A percentile compares a stretch with the other conserved stretches of the same genome.
Evolutionary conservation across 2,888 invertebrate genomes (phyloP).

Genomic region (Lycaena phlaeas): DNA sequence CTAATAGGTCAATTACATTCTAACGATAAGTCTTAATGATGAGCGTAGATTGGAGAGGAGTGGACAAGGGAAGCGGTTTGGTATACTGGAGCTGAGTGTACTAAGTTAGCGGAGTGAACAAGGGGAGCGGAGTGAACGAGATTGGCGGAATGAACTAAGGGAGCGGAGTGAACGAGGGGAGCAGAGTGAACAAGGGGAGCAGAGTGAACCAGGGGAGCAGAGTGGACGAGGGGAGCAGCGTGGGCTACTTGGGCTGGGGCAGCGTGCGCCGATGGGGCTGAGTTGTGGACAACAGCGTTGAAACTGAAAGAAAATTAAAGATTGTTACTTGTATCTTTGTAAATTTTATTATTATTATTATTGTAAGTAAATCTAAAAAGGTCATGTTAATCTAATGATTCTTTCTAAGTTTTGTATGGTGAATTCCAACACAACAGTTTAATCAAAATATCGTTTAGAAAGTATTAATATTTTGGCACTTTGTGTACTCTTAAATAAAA

Average conservation of each 20-base stretch:
- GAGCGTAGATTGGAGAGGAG: constrained; percentile 17
- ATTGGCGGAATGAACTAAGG: constrained; percentile 28
- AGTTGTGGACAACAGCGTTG: constrained; percentile 60
- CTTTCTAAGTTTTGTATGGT: no score
- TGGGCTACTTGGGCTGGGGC: constrained; percentile 33
- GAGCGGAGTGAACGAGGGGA: constrained; percentile 23
- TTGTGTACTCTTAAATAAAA: no score
- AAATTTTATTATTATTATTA: no score
- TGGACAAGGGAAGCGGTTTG: constrained; percentile 13
- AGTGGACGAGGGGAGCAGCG: constrained; percentile 24
- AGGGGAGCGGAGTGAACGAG: constrained; percentile 24
- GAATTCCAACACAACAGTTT: no score
- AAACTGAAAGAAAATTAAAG: constrained; percentile 43
- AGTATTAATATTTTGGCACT: no score
- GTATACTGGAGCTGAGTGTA: background rate
- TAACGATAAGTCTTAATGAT: constrained; percentile 7
- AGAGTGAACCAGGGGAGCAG: constrained; percentile 19
- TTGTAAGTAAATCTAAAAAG: no score
- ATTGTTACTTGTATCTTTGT: no score
- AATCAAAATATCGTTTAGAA: no score
- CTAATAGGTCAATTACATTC: constrained; percentile 26
- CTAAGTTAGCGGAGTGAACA: constrained; percentile 22
- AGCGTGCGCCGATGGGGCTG: constrained; percentile 43
- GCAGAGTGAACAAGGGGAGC: constrained; percentile 19
- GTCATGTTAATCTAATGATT: no score